phyloP scores from a whole-genome alignment of 2,113 vertebrate species.

The Gambusia affinis region DNA sequence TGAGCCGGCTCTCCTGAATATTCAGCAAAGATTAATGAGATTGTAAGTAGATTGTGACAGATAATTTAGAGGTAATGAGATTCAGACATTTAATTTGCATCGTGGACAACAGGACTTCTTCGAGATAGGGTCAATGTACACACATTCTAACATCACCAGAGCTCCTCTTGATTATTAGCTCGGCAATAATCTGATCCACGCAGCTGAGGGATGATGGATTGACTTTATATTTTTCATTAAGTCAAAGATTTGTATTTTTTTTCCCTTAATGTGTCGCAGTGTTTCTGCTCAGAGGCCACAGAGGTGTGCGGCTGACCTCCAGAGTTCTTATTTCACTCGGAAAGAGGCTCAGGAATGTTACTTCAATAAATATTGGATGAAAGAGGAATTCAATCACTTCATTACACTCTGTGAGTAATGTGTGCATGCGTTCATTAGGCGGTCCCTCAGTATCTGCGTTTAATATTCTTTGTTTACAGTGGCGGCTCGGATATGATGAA shows the following conservation, averaged over 20 bases:
- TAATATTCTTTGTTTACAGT: constrained; percentile 84
- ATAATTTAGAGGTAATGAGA: constrained; percentile 37
- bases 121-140: neutral
- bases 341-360: constrained; percentile 74
- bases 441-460: constrained; percentile 69
- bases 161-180: constrained; percentile 46
- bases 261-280: constrained; percentile 28
- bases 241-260: constrained; percentile 46
- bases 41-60: constrained; percentile 24
- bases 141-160: constrained; percentile 10
- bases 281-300: constrained; percentile 21
- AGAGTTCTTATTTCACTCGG: constrained; percentile 58
- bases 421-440: constrained; percentile 75
- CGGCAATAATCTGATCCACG: constrained; percentile 40
- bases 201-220: constrained; percentile 47
- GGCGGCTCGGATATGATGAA: constrained; percentile 71
- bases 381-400: constrained; percentile 76
- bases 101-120: constrained; percentile 21
- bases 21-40: constrained; percentile 49
- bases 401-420: constrained; percentile 71
- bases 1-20: constrained; percentile 29
- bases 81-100: constrained; percentile 29
- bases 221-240: constrained; percentile 62
- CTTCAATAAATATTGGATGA: constrained; percentile 86
- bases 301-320: constrained; percentile 34